Base-by-base conservation (phyloP, 1,140 invertebrate genomes). In the Drosophila chauvacae region DNA sequence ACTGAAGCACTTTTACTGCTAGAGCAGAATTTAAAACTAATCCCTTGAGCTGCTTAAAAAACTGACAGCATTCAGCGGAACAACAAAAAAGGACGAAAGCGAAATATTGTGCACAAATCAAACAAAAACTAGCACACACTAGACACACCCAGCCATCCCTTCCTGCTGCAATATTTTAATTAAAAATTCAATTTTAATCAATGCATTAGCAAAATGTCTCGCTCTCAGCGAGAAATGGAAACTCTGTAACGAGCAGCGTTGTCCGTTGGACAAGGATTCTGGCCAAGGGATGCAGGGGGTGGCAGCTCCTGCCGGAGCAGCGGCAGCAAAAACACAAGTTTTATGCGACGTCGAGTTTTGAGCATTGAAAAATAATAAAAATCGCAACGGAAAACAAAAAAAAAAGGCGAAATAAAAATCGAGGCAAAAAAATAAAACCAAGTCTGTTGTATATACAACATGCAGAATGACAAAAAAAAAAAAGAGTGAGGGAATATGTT, bases 131-230 rank as follows among this genome's bases (percentile, higher is more conserved):
- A 41, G 45, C 48, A 44, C 33, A 77, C 55, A 72, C 33, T 35
- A 55, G 39, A 30, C 44, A 18, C 50, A 33, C 33, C 13, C 37
- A n/a, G 51, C 4, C 9, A 28, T 7, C 47, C 50, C 65, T 4
- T 23, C 7, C 65, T 28, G 28, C 44, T 71, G 20, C 79, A 77
- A 90, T 91, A 91, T 91, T 91, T 91, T 91, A 91, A 91, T 91
- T 91, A 91, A 91, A 91, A 91, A 91, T 91, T 91, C 88, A 91
- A 91, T 91, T 91, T 91, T 91, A 91, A 91, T 91, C 88, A 91
- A 91, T 91, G 88, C 88, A 91, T 91, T 91, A 91, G 88, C 80
- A 90, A 88, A 88, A 88, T 88, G 85, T 90, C 85, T 88, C 85
- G 85, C 80, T 88, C 79, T 82, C 78, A 82, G 82, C 74, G 71